Evolutionary conservation across 1,140 invertebrate genomes (phyloP).

Genomic region (Cydia strobilella): DNA sequence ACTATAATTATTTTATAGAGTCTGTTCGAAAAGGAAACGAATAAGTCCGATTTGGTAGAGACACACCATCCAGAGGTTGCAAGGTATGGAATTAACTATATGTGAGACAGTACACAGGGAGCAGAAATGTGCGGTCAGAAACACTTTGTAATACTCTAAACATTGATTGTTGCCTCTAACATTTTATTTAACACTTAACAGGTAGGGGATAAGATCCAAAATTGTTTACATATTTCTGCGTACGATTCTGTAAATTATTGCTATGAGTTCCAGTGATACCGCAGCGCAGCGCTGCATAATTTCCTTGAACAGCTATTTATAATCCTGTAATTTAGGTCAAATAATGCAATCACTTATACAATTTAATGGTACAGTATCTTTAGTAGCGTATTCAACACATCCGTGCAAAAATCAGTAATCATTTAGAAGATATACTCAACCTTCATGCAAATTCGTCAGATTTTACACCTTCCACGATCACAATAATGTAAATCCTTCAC

Average conservation of each 20-base stretch:
- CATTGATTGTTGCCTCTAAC: no score
- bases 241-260: not conserved
- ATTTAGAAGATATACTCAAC: conserved; percentile 7
- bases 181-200: not conserved
- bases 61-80: no score
- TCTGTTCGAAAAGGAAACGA: no score
- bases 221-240: not conserved
- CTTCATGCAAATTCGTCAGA: not conserved
- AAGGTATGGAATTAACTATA: no score
- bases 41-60: no score
- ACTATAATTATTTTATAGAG: no score
- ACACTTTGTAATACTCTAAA: no score
- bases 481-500: conserved; percentile 23
- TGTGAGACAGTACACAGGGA: no score
- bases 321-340: conserved; percentile 6
- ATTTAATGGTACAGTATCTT: not conserved
- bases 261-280: not conserved
- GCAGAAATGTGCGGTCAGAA: no score
- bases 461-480: not conserved
- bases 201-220: not conserved
- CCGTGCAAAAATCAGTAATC: not conserved
- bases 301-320: not conserved
- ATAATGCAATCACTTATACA: conserved; percentile 7
- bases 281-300: not conserved
- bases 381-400: not conserved